Evolutionary conservation across 2,888 invertebrate species (phyloP), one percentile per base, ranked within the genome.

Genomic region (Himalopsyche kuldschensis): DNA sequence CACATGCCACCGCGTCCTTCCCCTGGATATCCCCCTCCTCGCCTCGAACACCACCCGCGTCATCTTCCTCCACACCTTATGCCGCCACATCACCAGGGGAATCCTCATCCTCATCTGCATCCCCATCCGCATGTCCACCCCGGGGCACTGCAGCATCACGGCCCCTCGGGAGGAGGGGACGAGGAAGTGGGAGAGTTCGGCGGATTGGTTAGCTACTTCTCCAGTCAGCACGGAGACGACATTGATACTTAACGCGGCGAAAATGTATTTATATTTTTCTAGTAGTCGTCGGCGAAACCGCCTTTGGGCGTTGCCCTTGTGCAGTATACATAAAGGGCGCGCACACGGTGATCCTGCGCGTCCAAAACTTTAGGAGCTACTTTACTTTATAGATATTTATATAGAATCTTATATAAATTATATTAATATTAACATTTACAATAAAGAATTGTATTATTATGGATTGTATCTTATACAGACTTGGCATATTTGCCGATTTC

Each of bases 161-260:
- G 69, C 3, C 30, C 69, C 11, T 27, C 30, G 15, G 69, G 69
- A 27, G 69, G 69, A 27, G 69, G 69, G 15, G 90, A 91, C 87
- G 94, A 93, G 84, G 93, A 93, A 87, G 92, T 93, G 86, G 94
- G 96, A 78, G 97, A 97, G 89, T 97, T 97, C 90, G 97, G 97
- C 55, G 97, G 97, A 4, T 93, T 97, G 87, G 97, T 97, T 84
- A 97, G 97, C 89, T 97, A 97, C 91, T 97, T 97, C 90, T 97
- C 97, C 87, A 97, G 97, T 89, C 97, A 97, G 90, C 94, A 94
- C 87, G 96, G 97, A 89, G 97, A 97, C 89, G 97, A 97, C 90
- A 93, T 97, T 88, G 97, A 97, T 90, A 94, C 95, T 91, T 95
- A 94, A 93, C 78, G 32, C 46, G 69, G 48, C 55, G 79, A 81